These are phyloP conservation scores for Lithobates pipiens DNA, from an alignment of 2,797 vertebrate species.

Conservation along the genomic window DNA sequence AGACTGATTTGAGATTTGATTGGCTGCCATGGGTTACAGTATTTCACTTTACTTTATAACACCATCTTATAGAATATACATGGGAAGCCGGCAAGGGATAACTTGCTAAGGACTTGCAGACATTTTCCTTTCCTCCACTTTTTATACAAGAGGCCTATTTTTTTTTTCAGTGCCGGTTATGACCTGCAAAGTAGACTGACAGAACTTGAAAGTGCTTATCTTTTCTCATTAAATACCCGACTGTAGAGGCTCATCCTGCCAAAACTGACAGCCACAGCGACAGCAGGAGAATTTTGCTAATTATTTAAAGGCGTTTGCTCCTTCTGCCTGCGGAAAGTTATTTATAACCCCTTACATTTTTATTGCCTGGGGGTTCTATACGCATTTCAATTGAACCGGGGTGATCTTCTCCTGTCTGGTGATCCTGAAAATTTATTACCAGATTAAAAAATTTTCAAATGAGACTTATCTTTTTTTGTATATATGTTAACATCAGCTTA, in stretches of 20 bases:
- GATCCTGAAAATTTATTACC: not conserved
- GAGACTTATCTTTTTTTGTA: not conserved
- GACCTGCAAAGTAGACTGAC: constrained; percentile 22
- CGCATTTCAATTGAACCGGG: not conserved
- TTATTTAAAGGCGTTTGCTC: constrained; percentile 49
- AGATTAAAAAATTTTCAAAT: not conserved
- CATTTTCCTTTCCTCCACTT: not conserved
- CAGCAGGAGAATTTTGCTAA: constrained; percentile 34
- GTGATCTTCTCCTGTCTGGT: not conserved
- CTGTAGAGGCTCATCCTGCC: constrained; percentile 13
- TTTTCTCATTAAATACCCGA: constrained; percentile 47
- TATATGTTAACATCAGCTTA: not conserved
- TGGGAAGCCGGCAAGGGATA: too few species aligned
- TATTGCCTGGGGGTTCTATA: constrained; percentile 10
- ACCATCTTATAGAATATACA: too few species aligned
- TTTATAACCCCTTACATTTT: constrained; percentile 19
- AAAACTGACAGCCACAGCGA: constrained; percentile 35
- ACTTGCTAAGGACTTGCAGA: not conserved
- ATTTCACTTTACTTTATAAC: too few species aligned
- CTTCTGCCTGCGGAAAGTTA: constrained; percentile 19
- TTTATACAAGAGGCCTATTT: constrained; percentile 19
- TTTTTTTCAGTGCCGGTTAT: constrained; percentile 19
- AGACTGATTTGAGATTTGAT: too few species aligned
- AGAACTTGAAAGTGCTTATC: constrained; percentile 31
- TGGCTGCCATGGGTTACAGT: too few species aligned